A percentile compares a stretch with the other conserved stretches of the same genome.
Conservation (phyloP, 1,140 invertebrate genomes). For the Apocrypta bakeri region DNA sequence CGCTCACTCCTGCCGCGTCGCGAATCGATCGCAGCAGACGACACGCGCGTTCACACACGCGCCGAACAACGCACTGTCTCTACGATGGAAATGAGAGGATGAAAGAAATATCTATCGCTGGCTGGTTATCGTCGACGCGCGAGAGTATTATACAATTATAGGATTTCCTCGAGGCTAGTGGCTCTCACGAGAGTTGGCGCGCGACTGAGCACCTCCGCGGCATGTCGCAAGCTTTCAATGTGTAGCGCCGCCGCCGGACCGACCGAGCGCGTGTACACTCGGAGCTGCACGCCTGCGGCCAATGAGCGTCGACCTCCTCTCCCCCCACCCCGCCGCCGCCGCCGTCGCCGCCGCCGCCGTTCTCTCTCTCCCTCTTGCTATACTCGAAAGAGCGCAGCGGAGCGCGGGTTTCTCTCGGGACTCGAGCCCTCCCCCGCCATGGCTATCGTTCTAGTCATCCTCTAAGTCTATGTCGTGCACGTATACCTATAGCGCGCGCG, state of each 20-base stretch:
- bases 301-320: conserved; percentile 45
- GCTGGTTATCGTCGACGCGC: no score
- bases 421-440: background rate
- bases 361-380: conserved; percentile 1
- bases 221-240: conserved; percentile 74
- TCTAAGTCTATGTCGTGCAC: background rate
- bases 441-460: background rate
- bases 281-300: conserved; percentile 43
- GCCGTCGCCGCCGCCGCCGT: background rate
- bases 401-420: no score
- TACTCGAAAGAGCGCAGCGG: no score
- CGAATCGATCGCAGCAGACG: background rate
- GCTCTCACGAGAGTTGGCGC: conserved; percentile 67
- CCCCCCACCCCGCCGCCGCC: conserved; percentile 10
- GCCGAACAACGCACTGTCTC: no score
- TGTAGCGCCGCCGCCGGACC: conserved; percentile 59
- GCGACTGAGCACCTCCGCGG: conserved; percentile 67
- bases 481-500: no score
- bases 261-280: conserved; percentile 56
- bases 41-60: background rate
- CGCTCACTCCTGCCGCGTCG: background rate
- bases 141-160: no score
- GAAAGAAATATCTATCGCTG: no score
- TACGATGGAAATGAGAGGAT: no score
- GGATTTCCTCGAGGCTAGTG: background rate